Conservation (phyloP, 2,797 vertebrate species). For the Kryptopterus vitreolus region DNA sequence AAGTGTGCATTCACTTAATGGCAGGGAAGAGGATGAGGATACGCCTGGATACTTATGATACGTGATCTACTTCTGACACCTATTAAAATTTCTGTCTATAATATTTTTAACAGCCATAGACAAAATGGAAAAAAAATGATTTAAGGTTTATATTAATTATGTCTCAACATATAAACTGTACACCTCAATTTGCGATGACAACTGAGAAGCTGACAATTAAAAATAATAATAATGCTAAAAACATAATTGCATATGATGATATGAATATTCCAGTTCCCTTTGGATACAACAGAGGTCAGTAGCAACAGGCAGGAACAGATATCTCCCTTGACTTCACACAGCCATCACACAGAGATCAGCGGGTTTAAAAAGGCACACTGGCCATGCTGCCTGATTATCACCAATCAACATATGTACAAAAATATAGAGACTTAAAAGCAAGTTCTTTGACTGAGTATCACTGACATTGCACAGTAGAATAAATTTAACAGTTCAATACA, state of each 20-base stretch:
- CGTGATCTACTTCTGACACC: background rate
- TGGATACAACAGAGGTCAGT: conserved; percentile 49
- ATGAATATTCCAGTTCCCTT: conserved; percentile 21
- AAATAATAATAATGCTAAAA: background rate
- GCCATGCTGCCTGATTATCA: conserved; percentile 49
- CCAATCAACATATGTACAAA: conserved; percentile 52
- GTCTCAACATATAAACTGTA: background rate
- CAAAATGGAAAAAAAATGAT: conserved; percentile 1
- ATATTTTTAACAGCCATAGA: background rate
- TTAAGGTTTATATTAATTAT: conserved; percentile 3
- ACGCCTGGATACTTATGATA: background rate
- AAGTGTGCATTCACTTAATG: conserved; percentile 5
- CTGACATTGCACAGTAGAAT: conserved; percentile 72
- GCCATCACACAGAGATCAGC: conserved; percentile 45
- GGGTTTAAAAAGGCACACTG: conserved; percentile 56
- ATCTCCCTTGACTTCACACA: conserved; percentile 47
- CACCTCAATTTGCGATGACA: conserved; percentile 9
- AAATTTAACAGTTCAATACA: conserved; percentile 55
- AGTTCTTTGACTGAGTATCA: conserved; percentile 49
- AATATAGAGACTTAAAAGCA: conserved; percentile 61
- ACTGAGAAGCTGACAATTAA: background rate
- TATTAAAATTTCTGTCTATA: conserved; percentile 18
- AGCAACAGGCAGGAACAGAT: conserved; percentile 56
- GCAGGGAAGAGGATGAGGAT: background rate
- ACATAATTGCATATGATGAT: background rate